These are phyloP conservation scores for Drosophila nannoptera DNA, from an alignment of 1,140 invertebrate species.

Conservation along the genomic window DNA sequence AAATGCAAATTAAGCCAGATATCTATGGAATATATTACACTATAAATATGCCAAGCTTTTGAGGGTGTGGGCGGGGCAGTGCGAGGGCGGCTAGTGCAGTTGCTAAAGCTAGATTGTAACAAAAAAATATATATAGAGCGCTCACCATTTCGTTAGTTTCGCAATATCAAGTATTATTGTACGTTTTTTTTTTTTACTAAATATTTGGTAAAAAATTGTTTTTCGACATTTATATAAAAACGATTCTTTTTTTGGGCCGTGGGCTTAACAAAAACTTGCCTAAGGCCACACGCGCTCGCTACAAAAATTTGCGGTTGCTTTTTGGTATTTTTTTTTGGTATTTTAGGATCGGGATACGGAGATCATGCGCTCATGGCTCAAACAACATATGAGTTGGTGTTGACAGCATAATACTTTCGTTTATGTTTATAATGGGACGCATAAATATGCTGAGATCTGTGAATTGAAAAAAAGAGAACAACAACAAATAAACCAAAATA, in stretches of 20 bases:
- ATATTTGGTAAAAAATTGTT: constrained; percentile 49
- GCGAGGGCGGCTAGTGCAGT: constrained; percentile 26
- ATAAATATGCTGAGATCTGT: constrained; percentile 78
- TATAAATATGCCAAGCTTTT: too few species aligned
- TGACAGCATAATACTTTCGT: constrained; percentile 78
- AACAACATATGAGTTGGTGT: constrained; percentile 74
- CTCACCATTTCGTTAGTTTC: constrained; percentile 65
- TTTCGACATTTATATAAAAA: too few species aligned
- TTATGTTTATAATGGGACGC: constrained; percentile 77
- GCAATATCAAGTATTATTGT: constrained; percentile 55
- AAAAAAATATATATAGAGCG: constrained; percentile 44
- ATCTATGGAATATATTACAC: too few species aligned
- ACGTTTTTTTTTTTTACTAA: constrained; percentile 36
- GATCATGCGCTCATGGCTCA: constrained; percentile 55
- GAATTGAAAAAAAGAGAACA: constrained; percentile 42
- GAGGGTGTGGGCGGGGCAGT: not conserved
- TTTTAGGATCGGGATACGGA: constrained; percentile 22
- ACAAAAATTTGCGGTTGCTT: constrained; percentile 33
- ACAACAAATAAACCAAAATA: constrained; percentile 52
- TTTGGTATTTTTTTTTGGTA: not conserved
- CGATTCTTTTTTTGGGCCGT: constrained; percentile 22
- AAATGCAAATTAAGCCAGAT: not conserved
- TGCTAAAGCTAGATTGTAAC: constrained; percentile 11
- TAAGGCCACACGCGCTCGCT: constrained; percentile 43
- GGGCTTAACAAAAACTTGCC: constrained; percentile 60